A percentile compares a stretch with the other conserved stretches of the same genome.
Evolutionary conservation across 2,888 invertebrate genomes (phyloP).

Genomic region (Syrista parreyssii): DNA sequence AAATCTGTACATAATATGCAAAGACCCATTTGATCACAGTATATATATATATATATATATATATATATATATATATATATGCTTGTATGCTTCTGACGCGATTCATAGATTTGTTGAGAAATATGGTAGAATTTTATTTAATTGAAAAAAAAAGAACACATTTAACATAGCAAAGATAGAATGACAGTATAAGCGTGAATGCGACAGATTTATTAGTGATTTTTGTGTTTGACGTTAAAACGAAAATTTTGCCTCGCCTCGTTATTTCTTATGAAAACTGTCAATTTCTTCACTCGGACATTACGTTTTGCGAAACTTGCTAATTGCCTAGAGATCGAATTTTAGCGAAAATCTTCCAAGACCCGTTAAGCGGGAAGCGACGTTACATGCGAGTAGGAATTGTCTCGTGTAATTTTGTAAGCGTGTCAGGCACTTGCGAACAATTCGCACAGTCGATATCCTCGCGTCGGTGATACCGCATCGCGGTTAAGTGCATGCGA

Average conservation of each 20-base stretch:
- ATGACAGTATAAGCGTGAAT: neutral
- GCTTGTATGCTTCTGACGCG: neutral
- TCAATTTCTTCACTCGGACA: neutral
- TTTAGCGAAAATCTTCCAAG: neutral
- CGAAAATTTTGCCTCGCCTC: neutral
- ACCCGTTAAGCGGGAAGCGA: neutral
- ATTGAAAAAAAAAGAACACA: neutral
- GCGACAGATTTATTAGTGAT: neutral
- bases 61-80: too few species aligned
- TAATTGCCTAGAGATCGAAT: neutral
- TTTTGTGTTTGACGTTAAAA: neutral
- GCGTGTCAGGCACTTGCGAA: neutral
- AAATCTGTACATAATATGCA: neutral
- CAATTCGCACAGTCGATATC: neutral
- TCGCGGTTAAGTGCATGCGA: neutral
- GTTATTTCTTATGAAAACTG: neutral
- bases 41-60: too few species aligned
- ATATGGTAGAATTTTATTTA: neutral
- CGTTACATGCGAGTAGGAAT: neutral
- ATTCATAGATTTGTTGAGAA: neutral
- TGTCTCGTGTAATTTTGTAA: neutral
- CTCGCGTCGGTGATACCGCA: neutral
- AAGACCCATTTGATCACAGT: neutral
- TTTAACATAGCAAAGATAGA: neutral
- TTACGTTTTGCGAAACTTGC: neutral